These are phyloP conservation scores for Plecotus auritus DNA, from an alignment of 2,113 vertebrate species.

Conservation along the genomic window DNA sequence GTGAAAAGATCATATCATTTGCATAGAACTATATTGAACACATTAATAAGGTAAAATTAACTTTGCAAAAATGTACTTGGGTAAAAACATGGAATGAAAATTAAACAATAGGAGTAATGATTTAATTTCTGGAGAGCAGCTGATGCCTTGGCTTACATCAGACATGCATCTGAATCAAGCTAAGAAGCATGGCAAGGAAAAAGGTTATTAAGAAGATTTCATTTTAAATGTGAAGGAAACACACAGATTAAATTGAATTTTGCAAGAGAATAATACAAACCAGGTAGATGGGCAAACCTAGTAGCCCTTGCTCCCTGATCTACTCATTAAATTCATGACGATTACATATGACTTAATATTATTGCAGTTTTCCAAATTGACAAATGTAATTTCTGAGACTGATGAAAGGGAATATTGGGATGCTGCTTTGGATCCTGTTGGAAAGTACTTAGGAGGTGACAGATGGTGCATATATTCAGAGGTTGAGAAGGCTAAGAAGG, in stretches of 20 bases:
- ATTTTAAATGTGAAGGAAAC: slow-evolving; percentile 24
- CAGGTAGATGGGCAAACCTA: not conserved
- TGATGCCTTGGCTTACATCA: slow-evolving; percentile 48
- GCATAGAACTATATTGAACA: slow-evolving; percentile 8
- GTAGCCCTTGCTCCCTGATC: not conserved
- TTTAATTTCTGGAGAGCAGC: slow-evolving; percentile 61
- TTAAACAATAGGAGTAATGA: slow-evolving; percentile 54
- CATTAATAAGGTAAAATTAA: slow-evolving; percentile 67
- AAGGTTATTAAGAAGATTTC: slow-evolving; percentile 15
- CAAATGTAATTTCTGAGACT: slow-evolving; percentile 53
- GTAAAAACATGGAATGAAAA: slow-evolving; percentile 36
- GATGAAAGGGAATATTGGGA: slow-evolving; percentile 35
- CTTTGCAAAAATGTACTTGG: slow-evolving; percentile 52
- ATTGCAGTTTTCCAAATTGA: slow-evolving; percentile 27
- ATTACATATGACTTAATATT: slow-evolving; percentile 26
- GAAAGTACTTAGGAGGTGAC: slow-evolving; percentile 38
- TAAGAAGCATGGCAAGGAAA: slow-evolving; percentile 33
- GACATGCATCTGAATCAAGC: not conserved
- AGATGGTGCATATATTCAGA: slow-evolving; percentile 44
- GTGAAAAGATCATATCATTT: not conserved
- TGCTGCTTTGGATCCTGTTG: slow-evolving; percentile 49
- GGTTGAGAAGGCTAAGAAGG: slow-evolving; percentile 51
- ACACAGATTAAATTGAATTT: slow-evolving; percentile 16
- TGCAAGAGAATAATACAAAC: slow-evolving; percentile 10
- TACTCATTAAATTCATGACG: slow-evolving; percentile 28